Conservation (phyloP, 2,113 vertebrate species). For the Collichthys lucidus region DNA sequence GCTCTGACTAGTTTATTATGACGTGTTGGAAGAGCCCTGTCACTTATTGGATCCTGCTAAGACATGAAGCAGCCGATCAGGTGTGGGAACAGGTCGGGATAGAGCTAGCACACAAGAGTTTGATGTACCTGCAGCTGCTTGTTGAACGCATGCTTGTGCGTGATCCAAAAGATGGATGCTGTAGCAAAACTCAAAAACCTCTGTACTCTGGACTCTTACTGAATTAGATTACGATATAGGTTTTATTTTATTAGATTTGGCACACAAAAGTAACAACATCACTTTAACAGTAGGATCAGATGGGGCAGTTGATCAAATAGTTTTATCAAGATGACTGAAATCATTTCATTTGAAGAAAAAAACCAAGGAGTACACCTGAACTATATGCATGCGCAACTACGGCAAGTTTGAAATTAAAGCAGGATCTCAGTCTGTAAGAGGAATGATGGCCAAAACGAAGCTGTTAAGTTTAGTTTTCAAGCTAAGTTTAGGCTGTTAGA, state of each 20-base stretch:
- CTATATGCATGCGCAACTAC: background rate
- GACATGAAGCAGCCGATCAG: constrained; percentile 28
- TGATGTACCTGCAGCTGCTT: background rate
- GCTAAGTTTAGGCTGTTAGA: background rate
- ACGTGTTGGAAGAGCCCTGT: constrained; percentile 5
- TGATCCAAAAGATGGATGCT: background rate
- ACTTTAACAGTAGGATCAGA: background rate
- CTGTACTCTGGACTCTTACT: background rate
- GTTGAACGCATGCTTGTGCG: background rate
- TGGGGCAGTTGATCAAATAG: too few species aligned
- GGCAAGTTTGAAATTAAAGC: background rate
- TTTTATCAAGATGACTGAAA: background rate
- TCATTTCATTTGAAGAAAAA: background rate
- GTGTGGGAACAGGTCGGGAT: background rate
- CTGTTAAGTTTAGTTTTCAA: too few species aligned
- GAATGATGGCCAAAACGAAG: background rate
- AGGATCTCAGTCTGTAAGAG: background rate
- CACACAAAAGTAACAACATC: background rate
- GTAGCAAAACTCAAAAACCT: background rate
- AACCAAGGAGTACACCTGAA: background rate
- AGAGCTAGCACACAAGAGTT: background rate
- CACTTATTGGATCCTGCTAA: background rate
- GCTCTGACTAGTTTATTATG: background rate
- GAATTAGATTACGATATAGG: background rate
- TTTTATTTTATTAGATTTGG: background rate